Percentiles rank a stretch among this genome's conserved stretches.
phyloP scores from a whole-genome alignment of 2,888 invertebrate genomes.

The Notocelia uddmanniana region DNA sequence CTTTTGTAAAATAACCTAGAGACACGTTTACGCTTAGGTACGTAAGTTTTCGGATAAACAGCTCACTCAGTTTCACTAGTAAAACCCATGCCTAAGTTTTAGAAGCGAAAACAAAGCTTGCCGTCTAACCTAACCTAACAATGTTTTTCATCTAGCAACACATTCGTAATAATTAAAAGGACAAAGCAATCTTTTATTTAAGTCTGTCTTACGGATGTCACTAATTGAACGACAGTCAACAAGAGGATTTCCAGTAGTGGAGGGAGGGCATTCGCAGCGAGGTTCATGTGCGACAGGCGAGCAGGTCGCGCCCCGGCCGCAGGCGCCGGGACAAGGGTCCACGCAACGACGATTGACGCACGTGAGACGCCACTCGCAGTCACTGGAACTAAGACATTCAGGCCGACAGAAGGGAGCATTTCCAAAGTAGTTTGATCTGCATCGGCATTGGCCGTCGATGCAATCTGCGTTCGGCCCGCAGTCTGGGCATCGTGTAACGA shows the following conservation, averaged over 20 bases:
- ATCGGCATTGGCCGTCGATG: constrained; percentile 88
- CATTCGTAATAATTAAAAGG: constrained; percentile 45
- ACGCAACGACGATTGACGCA: constrained; percentile 90
- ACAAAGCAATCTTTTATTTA: constrained; percentile 72
- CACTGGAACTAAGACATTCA: constrained; percentile 90
- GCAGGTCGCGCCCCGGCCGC: constrained; percentile 90
- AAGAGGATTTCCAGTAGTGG: constrained; percentile 91
- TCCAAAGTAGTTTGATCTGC: constrained; percentile 88
- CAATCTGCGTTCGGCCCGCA: constrained; percentile 93
- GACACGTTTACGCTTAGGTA: constrained; percentile 1
- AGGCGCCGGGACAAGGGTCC: constrained; percentile 91
- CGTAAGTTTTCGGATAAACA: constrained; percentile 46
- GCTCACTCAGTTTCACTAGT: constrained; percentile 75
- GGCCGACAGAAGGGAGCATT: constrained; percentile 91
- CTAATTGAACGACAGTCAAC: constrained; percentile 87
- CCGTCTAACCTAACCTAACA: constrained; percentile 39
- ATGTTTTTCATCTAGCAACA: constrained; percentile 31
- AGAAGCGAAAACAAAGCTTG: constrained; percentile 71
- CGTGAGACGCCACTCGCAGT: constrained; percentile 89
- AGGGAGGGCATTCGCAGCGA: constrained; percentile 88
- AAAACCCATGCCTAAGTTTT: constrained; percentile 86
- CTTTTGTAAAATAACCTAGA: constrained; percentile 55
- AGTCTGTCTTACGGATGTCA: constrained; percentile 78
- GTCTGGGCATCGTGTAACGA: constrained; percentile 87
- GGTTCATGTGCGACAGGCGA: constrained; percentile 90